phyloP scores from a whole-genome alignment of 2,888 invertebrate genomes.

The Thymelicus lineola region DNA sequence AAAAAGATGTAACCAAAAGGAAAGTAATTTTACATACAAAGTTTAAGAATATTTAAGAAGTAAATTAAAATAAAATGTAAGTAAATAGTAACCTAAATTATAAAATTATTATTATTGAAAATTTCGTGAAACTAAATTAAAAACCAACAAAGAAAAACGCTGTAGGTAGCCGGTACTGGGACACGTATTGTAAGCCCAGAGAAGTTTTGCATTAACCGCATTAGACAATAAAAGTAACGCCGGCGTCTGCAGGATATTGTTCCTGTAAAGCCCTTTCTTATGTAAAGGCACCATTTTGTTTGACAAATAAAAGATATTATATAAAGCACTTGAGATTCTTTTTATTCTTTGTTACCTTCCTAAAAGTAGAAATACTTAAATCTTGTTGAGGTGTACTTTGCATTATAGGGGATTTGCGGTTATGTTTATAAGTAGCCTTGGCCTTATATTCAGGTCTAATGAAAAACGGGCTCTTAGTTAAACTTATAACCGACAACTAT shows the following conservation, averaged over 20 bases:
- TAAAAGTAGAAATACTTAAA: conserved; percentile 64
- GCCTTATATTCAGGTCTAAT: neutral
- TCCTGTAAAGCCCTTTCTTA: conserved; percentile 42
- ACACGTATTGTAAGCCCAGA: neutral
- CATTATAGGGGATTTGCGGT: conserved; percentile 41
- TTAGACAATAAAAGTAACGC: conserved; percentile 60
- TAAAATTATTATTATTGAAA: too few relatives aligned
- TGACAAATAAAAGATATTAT: conserved; percentile 69
- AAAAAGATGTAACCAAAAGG: too few relatives aligned
- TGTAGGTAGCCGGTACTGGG: neutral
- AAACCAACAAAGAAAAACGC: neutral
- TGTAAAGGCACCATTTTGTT: conserved; percentile 53
- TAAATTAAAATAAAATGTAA: too few relatives aligned
- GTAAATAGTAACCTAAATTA: too few relatives aligned
- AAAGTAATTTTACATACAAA: too few relatives aligned
- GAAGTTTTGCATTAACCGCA: conserved; percentile 16
- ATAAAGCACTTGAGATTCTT: conserved; percentile 70
- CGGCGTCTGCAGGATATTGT: conserved; percentile 69
- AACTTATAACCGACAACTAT: too few relatives aligned
- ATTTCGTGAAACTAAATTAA: neutral
- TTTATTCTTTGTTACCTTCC: conserved; percentile 60
- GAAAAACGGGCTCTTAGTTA: too few relatives aligned
- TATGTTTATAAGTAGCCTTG: neutral
- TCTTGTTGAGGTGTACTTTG: conserved; percentile 66
- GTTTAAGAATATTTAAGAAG: too few relatives aligned